Base-by-base conservation (phyloP, 2,797 vertebrate species). In the Cynopterus sphinx region DNA sequence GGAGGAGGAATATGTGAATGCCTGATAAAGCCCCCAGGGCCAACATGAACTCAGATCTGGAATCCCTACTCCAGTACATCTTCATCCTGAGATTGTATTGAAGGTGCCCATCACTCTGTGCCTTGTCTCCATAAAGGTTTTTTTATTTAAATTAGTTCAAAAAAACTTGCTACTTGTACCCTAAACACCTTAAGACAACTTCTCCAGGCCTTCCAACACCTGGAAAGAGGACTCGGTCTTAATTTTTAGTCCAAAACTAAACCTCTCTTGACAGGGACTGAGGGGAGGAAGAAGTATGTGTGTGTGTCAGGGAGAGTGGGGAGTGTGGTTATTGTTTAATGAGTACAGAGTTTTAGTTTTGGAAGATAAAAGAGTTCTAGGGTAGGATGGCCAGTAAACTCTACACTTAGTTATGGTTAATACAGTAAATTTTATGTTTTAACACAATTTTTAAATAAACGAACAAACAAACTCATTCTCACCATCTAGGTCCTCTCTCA, bases 51-150 rank as follows among this genome's bases (percentile, higher is more conserved):
- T 4, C 36, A 49, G 21, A 26, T 51, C 67, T 10, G 41, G 63
- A 15, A n/a, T 6, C 5, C 8, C 6, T 0, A 5, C 8, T 22
- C 41, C 51, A 55, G 22, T 11, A n/a, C 2, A 3, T 2, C 4
- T 61, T 24, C 41, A 49, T 49, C 13, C 24, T 39, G 74, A 8
- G 24, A 33, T 7, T 41, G 31, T 19, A 24, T 7, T 10, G 16
- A 43, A n/a, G 31, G 39, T 61, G 41, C 16, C 31, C 55, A 49
- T 10, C 5, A 31, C 10, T 61, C n/a, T 36, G 2, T 3, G 2
- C 9, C 21, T 53, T 1, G 17, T 70, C 43, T 5, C 43, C 16
- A 2, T 6, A 33, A 19, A 85, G 9, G 9, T 28, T 33, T 17
- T 17, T 63, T 15, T n/a, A 36, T 70, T 41, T 61, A 41, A 78